A percentile compares a stretch with the other conserved stretches of the same genome.
Conservation (phyloP, 2,888 invertebrate genomes). For the Spicauda simplicius region DNA sequence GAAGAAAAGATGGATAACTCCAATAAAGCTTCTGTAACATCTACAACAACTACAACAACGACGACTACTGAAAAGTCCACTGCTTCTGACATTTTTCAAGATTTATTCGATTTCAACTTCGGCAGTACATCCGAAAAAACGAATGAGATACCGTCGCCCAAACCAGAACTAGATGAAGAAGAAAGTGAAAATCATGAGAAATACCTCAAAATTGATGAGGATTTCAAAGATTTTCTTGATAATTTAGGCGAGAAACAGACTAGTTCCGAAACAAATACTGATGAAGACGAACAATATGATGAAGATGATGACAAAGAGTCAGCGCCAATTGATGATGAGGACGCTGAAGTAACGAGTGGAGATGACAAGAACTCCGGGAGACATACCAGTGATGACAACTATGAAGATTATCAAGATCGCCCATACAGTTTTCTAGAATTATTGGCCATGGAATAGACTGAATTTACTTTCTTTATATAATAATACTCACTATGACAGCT, state of each 20-base stretch:
- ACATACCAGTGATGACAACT: conserved; percentile 47
- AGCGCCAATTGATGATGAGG: conserved; percentile 45
- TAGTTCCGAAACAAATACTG: conserved; percentile 40
- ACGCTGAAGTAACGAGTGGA: conserved; percentile 47
- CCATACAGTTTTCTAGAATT: conserved; percentile 72
- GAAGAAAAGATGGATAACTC: conserved; percentile 46
- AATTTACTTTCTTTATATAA: conserved; percentile 43
- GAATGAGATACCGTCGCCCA: conserved; percentile 42
- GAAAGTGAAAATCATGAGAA: conserved; percentile 59
- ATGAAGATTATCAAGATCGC: conserved; percentile 54
- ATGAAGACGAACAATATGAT: conserved; percentile 52
- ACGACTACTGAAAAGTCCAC: conserved; percentile 51
- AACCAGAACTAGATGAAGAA: conserved; percentile 53
- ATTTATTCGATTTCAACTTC: conserved; percentile 64
- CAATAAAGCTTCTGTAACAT: conserved; percentile 40
- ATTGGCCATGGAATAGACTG: conserved; percentile 79
- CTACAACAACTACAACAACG: conserved; percentile 49
- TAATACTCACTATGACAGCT: conserved; percentile 35
- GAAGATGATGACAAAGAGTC: conserved; percentile 49
- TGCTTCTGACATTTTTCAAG: conserved; percentile 62
- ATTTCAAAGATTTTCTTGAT: conserved; percentile 68
- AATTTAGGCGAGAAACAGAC: conserved; percentile 54
- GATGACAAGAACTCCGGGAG: conserved; percentile 47
- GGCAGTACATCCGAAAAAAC: conserved; percentile 50
- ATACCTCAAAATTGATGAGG: conserved; percentile 61